Percentiles rank a stretch among this genome's conserved stretches.
Conservation (phyloP, 2,797 vertebrate genomes). For the Gallirallus australis region DNA sequence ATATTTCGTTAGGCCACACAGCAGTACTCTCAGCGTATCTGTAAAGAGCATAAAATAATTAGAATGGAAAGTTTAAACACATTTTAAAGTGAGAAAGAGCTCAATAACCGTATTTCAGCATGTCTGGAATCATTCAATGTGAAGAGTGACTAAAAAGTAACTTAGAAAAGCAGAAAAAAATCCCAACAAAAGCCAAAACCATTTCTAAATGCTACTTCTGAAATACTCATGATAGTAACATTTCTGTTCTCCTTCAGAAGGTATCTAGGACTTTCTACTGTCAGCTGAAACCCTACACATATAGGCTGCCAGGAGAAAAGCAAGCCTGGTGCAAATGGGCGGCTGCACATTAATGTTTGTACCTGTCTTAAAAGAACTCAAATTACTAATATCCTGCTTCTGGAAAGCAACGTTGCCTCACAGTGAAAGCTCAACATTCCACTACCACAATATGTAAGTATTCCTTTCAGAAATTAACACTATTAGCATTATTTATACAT, state of each 20-base stretch:
- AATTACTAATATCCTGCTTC: background rate
- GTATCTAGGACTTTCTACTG: background rate
- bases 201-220: background rate
- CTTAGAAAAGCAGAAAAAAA: background rate
- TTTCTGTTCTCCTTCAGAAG: background rate
- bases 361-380: background rate
- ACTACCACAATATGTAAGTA: background rate
- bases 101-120: background rate
- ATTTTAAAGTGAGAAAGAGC: background rate
- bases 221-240: background rate
- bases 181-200: background rate
- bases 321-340: background rate
- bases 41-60: background rate
- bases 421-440: background rate
- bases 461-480: background rate
- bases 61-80: background rate
- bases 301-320: background rate
- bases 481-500: background rate
- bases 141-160: background rate
- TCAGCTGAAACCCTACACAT: background rate
- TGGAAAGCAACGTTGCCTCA: background rate
- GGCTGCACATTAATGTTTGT: background rate
- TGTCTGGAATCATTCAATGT: background rate
- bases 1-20: slow-evolving; percentile 68
- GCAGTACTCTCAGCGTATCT: slow-evolving; percentile 58